Base-by-base conservation (phyloP, 2,113 vertebrate species). In the Gobio gobio region DNA sequence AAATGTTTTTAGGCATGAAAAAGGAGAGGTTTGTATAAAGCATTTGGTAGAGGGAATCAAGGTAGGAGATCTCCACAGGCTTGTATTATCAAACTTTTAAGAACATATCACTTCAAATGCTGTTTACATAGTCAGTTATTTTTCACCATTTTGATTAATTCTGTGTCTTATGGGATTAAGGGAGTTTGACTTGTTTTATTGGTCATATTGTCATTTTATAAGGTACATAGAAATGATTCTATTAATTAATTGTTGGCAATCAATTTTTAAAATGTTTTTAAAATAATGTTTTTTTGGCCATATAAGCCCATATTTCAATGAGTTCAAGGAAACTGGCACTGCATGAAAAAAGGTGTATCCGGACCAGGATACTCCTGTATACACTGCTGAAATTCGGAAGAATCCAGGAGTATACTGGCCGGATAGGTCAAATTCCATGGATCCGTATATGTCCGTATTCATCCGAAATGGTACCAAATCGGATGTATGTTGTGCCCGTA, bases 321-420 rank as follows among this genome's bases (percentile, higher is more conserved):
- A 78, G 22, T 59, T 85, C 61, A 78, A 76, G 51, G 76, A 79
- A 45, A n/a, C n/a, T n/a, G n/a, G n/a, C n/a, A n/a, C n/a, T n/a
- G n/a, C n/a, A n/a, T n/a, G n/a, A n/a, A n/a, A n/a, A n/a, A n/a
- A n/a, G n/a, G n/a, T n/a, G n/a, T n/a, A n/a, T n/a, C n/a, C n/a
- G n/a, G n/a, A n/a, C n/a, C n/a, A n/a, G n/a, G n/a, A n/a, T n/a
- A n/a, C n/a, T n/a, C n/a, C n/a, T n/a, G n/a, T n/a, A n/a, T n/a
- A n/a, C n/a, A n/a, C n/a, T n/a, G n/a, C n/a, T n/a, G n/a, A n/a
- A n/a, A n/a, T n/a, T n/a, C n/a, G n/a, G n/a, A n/a, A n/a, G n/a
- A n/a, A n/a, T n/a, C n/a, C n/a, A n/a, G n/a, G n/a, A n/a, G n/a
- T n/a, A n/a, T n/a, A n/a, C n/a, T n/a, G n/a, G n/a, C n/a, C n/a